Evolutionary conservation across 2,888 invertebrate genomes (phyloP).

Genomic region (Pantelozetes paolii): DNA sequence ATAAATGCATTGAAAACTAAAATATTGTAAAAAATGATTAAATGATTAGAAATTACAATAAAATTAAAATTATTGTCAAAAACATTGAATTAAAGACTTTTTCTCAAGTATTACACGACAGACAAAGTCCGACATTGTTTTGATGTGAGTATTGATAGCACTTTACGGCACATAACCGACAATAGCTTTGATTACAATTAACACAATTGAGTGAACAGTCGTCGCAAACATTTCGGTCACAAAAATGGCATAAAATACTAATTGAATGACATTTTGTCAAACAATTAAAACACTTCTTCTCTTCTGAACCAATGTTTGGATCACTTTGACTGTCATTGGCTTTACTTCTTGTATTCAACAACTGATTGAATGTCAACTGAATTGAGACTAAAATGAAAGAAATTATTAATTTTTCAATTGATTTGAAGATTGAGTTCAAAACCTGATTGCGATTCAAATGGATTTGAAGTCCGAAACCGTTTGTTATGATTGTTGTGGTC

Average conservation of each 20-base stretch:
- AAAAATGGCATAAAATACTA: slow-evolving; percentile 4
- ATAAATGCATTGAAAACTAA: slow-evolving; percentile 17
- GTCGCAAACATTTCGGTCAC: neutral
- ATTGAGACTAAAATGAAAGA: neutral
- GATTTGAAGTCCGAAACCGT: neutral
- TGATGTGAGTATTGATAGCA: neutral
- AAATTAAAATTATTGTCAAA: neutral
- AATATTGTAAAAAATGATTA: neutral
- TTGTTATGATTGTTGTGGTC: neutral
- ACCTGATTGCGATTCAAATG: neutral
- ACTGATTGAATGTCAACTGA: slow-evolving; percentile 12
- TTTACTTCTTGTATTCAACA: neutral
- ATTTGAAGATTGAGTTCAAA: too few species aligned
- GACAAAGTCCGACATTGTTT: slow-evolving; percentile 5
- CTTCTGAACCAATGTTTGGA: neutral
- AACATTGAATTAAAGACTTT: neutral
- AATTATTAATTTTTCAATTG: neutral
- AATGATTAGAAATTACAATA: neutral
- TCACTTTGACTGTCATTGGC: neutral
- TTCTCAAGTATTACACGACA: neutral
- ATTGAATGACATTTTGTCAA: neutral
- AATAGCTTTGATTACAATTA: neutral
- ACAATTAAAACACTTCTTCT: slow-evolving; percentile 18
- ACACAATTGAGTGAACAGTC: neutral
- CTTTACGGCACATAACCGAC: slow-evolving; percentile 9